A percentile compares a stretch with the other conserved stretches of the same genome.
phyloP scores from a whole-genome alignment of 1,140 invertebrate species.

The Hesperophylax magnus region DNA sequence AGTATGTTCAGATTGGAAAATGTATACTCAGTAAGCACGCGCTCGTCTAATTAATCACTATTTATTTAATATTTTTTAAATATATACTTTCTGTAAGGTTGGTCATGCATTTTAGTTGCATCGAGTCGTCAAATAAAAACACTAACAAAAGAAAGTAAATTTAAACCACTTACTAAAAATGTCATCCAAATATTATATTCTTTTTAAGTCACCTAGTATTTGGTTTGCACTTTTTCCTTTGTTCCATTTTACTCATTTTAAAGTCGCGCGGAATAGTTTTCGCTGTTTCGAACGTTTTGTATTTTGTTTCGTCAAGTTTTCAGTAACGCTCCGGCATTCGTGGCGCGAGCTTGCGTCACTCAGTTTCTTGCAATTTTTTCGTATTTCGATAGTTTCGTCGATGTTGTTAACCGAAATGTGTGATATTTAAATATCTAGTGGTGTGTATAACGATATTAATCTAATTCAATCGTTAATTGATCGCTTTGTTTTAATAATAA shows the following conservation, averaged over 20 bases:
- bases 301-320: constrained; percentile 45
- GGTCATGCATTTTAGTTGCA: constrained; percentile 14
- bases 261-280: constrained; percentile 15
- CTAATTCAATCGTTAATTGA: neutral
- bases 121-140: neutral
- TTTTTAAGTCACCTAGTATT: neutral
- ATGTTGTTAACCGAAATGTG: constrained; percentile 14
- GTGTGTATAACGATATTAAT: neutral
- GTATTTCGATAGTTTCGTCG: neutral
- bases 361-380: neutral
- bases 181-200: neutral
- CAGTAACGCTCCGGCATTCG: constrained; percentile 39
- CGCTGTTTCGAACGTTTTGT: constrained; percentile 26
- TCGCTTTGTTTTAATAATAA: neutral
- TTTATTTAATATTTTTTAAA: too few species aligned
- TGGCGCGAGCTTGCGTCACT: constrained; percentile 6
- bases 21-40: too few species aligned
- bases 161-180: neutral
- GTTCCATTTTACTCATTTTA: neutral
- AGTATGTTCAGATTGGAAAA: too few species aligned
- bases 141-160: neutral
- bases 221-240: neutral
- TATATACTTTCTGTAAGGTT: constrained; percentile 6
- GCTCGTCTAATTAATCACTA: too few species aligned
- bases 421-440: constrained; percentile 8